Evolutionary conservation across 2,797 vertebrate genomes (phyloP), one percentile per base, ranked within the genome.

Genomic region (Philypnodon macrostomus): DNA sequence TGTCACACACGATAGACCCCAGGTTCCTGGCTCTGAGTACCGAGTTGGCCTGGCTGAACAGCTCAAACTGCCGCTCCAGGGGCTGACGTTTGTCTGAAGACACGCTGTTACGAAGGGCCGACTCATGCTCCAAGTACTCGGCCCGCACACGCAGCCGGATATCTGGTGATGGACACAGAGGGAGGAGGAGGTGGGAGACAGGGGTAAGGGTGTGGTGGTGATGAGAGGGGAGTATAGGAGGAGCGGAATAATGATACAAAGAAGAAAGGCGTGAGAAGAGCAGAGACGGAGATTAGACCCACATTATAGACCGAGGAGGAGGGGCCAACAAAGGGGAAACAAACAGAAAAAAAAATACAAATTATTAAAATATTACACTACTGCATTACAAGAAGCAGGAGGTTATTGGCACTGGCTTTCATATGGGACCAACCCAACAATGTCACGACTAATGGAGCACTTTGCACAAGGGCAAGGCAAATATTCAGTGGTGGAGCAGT

Each of bases 1-100:
- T 97, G 82, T 95, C 91, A 1, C 93, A 97, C 58, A 95, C 89
- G 29, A 97, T 91, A 4, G 93, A 93, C 39, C 94, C 94, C 56
- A 97, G 86, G 83, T 95, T 93, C 18, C 93, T 84, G 11, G 92
- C 79, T 1, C 91, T 91, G 46, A 97, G 90, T 77, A 95, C 87
- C 0, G 87, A 85, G 21, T 70, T 93, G 69, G 93, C 92, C 34
- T 91, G 92, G 60, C 90, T 90, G 58, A 97, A 97, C 63, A 95
- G 79, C 47, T 95, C 93, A 41, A 97, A 92, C 81, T 92, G 93
- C 1, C 93, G 88, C 47, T 94, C 94, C 71, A 95, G 71, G 0
- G 87, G 93, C 80, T 94, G 91, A 47, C 76, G 91, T 82, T 94
- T 91, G 71, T 93, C 80, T 0, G 94, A 97, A 0, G 90, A 88